Conservation (phyloP, 2,797 vertebrate species). For the Chromis chromis region DNA sequence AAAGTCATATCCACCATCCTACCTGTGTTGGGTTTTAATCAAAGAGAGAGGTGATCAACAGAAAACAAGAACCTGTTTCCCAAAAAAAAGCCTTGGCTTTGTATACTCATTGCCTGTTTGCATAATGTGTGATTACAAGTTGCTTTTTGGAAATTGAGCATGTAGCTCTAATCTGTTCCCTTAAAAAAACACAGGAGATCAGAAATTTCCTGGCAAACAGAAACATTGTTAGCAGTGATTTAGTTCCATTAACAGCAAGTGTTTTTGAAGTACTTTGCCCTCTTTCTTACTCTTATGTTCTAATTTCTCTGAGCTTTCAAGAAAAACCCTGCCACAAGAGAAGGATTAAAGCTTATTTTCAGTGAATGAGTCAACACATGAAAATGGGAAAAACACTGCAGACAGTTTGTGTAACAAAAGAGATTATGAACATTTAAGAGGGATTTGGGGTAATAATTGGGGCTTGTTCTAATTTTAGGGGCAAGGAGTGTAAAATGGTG, state of each 20-base stretch:
- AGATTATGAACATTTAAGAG: slow-evolving; percentile 82
- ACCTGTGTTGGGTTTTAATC: slow-evolving; percentile 16
- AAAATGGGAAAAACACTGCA: slow-evolving; percentile 70
- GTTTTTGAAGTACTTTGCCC: slow-evolving; percentile 69
- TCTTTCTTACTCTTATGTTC: slow-evolving; percentile 62
- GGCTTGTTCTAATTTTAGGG: slow-evolving; percentile 71
- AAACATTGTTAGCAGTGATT: slow-evolving; percentile 59
- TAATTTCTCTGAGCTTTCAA: slow-evolving; percentile 71
- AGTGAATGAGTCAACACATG: slow-evolving; percentile 78
- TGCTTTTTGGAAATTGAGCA: slow-evolving; percentile 52
- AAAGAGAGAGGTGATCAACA: slow-evolving; percentile 23
- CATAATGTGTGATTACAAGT: slow-evolving; percentile 52
- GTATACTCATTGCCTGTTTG: slow-evolving; percentile 23
- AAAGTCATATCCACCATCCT: neutral
- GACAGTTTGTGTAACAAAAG: slow-evolving; percentile 80
- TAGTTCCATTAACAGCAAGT: slow-evolving; percentile 60
- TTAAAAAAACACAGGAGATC: slow-evolving; percentile 28
- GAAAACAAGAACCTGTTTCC: slow-evolving; percentile 18
- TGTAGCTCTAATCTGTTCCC: slow-evolving; percentile 38
- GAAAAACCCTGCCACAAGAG: slow-evolving; percentile 74
- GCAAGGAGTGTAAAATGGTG: slow-evolving; percentile 55
- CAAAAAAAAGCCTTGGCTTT: slow-evolving; percentile 20
- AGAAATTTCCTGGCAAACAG: slow-evolving; percentile 52
- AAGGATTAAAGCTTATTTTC: slow-evolving; percentile 81
- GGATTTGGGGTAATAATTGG: slow-evolving; percentile 80